These are phyloP conservation scores for Tetrao urogallus DNA, from an alignment of 2,113 vertebrate genomes.

Conservation along the genomic window DNA sequence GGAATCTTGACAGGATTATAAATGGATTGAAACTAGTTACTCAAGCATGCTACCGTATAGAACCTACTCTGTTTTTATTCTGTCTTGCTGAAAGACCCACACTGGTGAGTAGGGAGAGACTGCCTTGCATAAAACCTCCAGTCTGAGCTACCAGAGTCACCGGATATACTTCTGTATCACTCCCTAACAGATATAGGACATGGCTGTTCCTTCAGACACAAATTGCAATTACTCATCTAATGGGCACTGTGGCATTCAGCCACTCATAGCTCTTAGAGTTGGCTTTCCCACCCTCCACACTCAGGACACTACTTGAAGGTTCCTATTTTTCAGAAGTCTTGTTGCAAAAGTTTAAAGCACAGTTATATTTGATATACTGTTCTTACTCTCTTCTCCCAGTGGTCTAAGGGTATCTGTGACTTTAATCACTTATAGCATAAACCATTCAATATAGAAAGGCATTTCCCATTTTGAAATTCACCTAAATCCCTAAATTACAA, in stretches of 20 bases:
- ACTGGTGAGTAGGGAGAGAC: background rate
- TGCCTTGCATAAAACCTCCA: background rate
- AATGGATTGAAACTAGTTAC: background rate
- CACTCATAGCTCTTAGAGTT: background rate
- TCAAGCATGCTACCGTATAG: background rate
- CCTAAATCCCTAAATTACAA: background rate
- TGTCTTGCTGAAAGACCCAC: background rate
- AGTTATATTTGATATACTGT: background rate
- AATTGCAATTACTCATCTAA: fast-evolving
- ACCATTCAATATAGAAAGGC: background rate
- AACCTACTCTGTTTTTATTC: background rate
- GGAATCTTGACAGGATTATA: background rate
- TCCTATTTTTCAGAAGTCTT: background rate
- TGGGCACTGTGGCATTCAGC: background rate
- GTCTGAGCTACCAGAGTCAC: background rate
- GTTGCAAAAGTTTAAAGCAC: background rate
- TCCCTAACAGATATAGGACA: background rate
- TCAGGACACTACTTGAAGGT: background rate
- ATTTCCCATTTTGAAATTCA: background rate
- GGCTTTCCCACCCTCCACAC: background rate
- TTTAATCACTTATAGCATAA: background rate
- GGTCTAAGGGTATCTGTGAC: background rate
- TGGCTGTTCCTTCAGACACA: background rate
- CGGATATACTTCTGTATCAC: background rate
- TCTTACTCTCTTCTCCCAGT: background rate